Evolutionary conservation across 92 coral and sea anemone genomes (phyloP), one percentile per base, ranked within the genome.

Genomic region (Epizoanthus rinbou): DNA sequence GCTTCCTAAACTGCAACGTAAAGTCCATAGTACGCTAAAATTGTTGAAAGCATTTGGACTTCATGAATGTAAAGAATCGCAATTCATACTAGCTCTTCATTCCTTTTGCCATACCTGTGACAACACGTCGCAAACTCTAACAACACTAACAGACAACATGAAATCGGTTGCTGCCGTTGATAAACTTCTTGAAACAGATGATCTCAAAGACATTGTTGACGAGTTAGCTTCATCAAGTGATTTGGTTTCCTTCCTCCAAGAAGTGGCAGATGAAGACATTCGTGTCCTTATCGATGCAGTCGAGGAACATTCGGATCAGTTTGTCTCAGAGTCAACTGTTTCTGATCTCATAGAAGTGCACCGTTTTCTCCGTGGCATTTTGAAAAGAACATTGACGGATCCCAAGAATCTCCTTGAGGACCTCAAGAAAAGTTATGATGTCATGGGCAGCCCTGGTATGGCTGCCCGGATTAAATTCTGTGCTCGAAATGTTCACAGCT

Each of bases 291-390:
- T 96, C 41, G 99, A 96, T 75, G 99, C 98, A 60, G 99, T 96
- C 5, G 99, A 96, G 72, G 99, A 96, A 72, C 99, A 92, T 81
- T 96, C 99, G 6, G 99, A 96, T 66, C 98, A 94, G 62, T 91
- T 91, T 64, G 95, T 96, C 39, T 95, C 95, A 9, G 99, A 91
- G 73, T 89, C 99, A 17, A 87, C 85, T 3, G 99, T 96, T 63
- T 96, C 99, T 6, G 91, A 96, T 74, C 94, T 96, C 57, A 96
- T 96, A 62, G 99, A 94, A 67, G 91, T 92, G 22, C 99, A 96
- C 74, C 86, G 98, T 31, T 96, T 96, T 87, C 73, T 96, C 5
- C 90, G 94, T 35, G 86, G 79, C 54, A 74, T 94, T 33, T 56
- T 96, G 7, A 82, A 82, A 39, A 81, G 64, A 57, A 85, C 64